phyloP scores from a whole-genome alignment of 2,888 invertebrate species.

The Erebia palarica region DNA sequence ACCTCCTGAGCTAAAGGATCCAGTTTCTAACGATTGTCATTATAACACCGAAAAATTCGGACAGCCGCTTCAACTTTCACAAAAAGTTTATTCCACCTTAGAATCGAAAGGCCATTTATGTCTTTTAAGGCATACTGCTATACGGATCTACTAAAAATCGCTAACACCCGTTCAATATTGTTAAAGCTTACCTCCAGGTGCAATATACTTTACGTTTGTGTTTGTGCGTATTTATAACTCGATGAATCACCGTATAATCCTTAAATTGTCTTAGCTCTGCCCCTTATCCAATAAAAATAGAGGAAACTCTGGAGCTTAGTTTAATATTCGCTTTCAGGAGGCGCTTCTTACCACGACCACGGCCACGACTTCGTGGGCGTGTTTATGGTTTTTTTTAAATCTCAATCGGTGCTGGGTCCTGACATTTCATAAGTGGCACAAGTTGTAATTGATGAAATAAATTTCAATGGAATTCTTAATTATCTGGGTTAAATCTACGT shows the following conservation, averaged over 20 bases:
- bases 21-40: neutral
- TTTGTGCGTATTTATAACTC: neutral
- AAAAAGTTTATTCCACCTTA: neutral
- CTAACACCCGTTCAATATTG: neutral
- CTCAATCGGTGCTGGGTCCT: no score
- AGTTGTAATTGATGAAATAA: no score
- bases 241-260: slow-evolving; percentile 2
- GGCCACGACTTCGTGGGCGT: no score
- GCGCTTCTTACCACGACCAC: neutral
- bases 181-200: neutral
- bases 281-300: neutral
- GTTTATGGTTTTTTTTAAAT: no score
- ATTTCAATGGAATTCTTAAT: no score
- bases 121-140: neutral
- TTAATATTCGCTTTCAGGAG: neutral
- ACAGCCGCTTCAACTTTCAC: neutral
- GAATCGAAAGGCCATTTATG: neutral
- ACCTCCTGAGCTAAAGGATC: neutral
- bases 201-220: neutral
- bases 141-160: neutral
- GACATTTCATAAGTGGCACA: no score
- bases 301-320: slow-evolving; percentile 1
- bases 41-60: neutral
- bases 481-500: no score
- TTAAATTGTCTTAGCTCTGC: neutral